Percentiles rank a stretch among this genome's conserved stretches.
Conservation (phyloP, 2,113 vertebrate species). For the Spheniscus mendiculus region DNA sequence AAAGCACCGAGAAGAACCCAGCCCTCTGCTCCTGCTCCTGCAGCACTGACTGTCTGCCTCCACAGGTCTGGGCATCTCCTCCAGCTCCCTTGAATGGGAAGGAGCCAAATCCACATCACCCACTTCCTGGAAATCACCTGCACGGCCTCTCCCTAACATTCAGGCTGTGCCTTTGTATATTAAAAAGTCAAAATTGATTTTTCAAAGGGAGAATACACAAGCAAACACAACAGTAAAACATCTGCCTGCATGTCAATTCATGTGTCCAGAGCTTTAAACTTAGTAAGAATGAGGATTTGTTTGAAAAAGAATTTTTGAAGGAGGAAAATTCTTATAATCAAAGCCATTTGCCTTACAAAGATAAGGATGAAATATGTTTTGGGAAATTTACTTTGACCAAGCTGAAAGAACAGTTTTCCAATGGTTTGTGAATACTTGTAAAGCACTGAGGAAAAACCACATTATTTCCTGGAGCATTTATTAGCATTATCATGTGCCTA, state of each 20-base stretch:
- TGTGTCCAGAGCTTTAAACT: not conserved
- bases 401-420: not conserved
- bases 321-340: not conserved
- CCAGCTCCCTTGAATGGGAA: not conserved
- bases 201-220: not conserved
- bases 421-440: not conserved
- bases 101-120: not conserved
- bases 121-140: not conserved
- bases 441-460: not conserved
- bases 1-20: not conserved
- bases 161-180: not conserved
- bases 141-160: rapidly evolving
- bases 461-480: not conserved
- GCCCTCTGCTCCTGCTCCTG: not conserved
- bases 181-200: not conserved
- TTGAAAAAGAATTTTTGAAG: not conserved
- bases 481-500: not conserved
- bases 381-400: not conserved
- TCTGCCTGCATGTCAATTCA: rapidly evolving
- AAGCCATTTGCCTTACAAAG: not conserved
- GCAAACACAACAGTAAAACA: not conserved
- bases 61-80: not conserved
- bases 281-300: not conserved
- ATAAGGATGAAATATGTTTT: not conserved
- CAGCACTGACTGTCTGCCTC: no score